These are phyloP conservation scores for Hepsetus odoe DNA, from an alignment of 2,113 vertebrate species.

Conservation along the genomic window DNA sequence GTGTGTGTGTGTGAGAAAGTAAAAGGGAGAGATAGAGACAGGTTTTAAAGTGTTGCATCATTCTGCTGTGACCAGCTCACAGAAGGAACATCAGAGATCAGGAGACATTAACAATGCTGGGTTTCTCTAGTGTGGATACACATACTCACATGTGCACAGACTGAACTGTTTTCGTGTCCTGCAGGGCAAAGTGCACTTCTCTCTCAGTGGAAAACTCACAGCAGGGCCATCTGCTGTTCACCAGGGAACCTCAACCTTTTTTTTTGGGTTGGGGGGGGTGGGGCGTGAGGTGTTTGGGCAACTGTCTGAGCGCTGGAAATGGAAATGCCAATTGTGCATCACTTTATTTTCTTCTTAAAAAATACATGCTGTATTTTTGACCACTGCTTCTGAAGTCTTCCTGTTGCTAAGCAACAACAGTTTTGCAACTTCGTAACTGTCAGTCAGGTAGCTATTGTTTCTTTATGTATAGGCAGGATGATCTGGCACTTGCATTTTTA, in stretches of 20 bases:
- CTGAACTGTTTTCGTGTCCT: neutral
- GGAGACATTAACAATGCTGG: neutral
- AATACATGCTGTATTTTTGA: neutral
- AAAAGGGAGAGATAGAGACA: slow-evolving; percentile 5
- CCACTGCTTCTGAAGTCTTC: neutral
- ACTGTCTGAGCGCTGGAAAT: neutral
- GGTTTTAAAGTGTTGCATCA: neutral
- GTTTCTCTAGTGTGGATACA: neutral
- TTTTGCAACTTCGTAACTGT: too few species aligned
- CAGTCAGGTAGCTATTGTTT: too few species aligned
- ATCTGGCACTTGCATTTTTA: too few species aligned
- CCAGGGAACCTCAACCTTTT: slow-evolving; percentile 35
- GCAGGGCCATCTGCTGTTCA: slow-evolving; percentile 48
- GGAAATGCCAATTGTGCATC: neutral
- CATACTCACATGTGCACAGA: neutral
- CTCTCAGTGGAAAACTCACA: slow-evolving; percentile 36
- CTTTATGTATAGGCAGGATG: too few species aligned
- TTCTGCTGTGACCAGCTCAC: slow-evolving; percentile 17
- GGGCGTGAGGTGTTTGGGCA: slow-evolving; percentile 7
- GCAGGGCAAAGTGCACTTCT: slow-evolving; percentile 14
- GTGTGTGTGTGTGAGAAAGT: neutral
- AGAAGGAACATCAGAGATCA: slow-evolving; percentile 24
- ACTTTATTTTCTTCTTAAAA: too few species aligned
- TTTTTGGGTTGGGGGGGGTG: neutral
- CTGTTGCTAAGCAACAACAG: too few species aligned